phyloP scores from a whole-genome alignment of 2,888 invertebrate genomes.

The Phania funesta region DNA sequence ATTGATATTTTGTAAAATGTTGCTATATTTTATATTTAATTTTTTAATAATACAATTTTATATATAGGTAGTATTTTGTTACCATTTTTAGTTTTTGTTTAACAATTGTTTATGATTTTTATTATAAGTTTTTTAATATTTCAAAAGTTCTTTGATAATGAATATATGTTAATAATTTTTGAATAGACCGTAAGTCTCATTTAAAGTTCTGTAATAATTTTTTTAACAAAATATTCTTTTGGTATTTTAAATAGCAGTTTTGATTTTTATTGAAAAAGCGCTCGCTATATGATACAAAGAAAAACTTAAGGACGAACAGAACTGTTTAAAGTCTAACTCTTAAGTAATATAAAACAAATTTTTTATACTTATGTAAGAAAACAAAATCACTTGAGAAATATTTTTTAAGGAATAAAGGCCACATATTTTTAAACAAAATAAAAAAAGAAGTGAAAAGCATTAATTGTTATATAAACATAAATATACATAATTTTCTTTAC shows the following conservation, averaged over 20 bases:
- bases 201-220: not conserved
- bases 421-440: constrained; percentile 39
- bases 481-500: not conserved
- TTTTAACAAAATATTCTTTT: constrained; percentile 37
- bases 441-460: not conserved
- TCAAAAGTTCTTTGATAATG: too few species aligned
- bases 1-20: too few species aligned
- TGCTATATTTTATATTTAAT: too few species aligned
- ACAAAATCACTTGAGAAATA: constrained; percentile 55
- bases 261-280: constrained; percentile 68
- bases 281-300: constrained; percentile 7
- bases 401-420: constrained; percentile 59
- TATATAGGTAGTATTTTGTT: too few species aligned
- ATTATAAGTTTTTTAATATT: too few species aligned
- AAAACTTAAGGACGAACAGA: constrained; percentile 1
- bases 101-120: too few species aligned
- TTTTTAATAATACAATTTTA: too few species aligned
- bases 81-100: too few species aligned
- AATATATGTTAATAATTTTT: not conserved
- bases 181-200: not conserved
- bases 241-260: constrained; percentile 69
- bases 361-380: constrained; percentile 69
- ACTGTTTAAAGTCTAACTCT: not conserved
- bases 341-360: constrained; percentile 32
- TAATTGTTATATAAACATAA: constrained; percentile 27